These are phyloP conservation scores for Argopecten irradians DNA, from an alignment of 1,140 invertebrate genomes.

Conservation along the genomic window DNA sequence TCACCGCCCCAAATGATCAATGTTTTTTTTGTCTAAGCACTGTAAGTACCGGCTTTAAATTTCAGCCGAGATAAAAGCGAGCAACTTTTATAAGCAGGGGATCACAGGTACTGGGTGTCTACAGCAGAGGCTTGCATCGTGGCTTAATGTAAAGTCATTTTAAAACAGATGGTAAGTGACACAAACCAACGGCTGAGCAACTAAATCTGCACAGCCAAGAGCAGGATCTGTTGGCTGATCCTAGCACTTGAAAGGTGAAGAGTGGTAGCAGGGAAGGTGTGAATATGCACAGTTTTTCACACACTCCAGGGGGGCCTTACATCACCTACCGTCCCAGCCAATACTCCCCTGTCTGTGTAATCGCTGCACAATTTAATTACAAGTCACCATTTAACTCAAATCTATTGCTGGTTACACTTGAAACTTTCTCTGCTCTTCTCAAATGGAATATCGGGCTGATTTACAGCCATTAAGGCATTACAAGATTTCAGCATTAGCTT, in stretches of 20 bases:
- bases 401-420: slow-evolving; percentile 16
- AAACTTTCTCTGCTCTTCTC: neutral
- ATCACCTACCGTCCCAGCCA: neutral
- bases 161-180: slow-evolving; percentile 17
- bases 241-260: neutral
- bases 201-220: slow-evolving; percentile 20
- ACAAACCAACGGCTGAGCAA: neutral
- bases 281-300: slow-evolving; percentile 6
- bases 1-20: neutral
- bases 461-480: neutral
- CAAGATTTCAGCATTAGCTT: neutral
- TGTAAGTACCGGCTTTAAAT: neutral
- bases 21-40: slow-evolving; percentile 3
- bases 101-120: neutral
- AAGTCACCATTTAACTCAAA: slow-evolving; percentile 1
- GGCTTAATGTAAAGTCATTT: neutral
- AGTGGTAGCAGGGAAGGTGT: neutral
- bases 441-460: neutral
- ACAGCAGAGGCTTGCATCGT: neutral
- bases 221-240: slow-evolving; percentile 11
- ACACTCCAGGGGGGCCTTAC: slow-evolving; percentile 15
- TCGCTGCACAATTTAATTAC: slow-evolving; percentile 22
- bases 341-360: neutral
- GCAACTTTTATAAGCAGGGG: neutral
- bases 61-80: neutral